Conservation (phyloP, 2,113 vertebrate species). For the Pongo pygmaeus region DNA sequence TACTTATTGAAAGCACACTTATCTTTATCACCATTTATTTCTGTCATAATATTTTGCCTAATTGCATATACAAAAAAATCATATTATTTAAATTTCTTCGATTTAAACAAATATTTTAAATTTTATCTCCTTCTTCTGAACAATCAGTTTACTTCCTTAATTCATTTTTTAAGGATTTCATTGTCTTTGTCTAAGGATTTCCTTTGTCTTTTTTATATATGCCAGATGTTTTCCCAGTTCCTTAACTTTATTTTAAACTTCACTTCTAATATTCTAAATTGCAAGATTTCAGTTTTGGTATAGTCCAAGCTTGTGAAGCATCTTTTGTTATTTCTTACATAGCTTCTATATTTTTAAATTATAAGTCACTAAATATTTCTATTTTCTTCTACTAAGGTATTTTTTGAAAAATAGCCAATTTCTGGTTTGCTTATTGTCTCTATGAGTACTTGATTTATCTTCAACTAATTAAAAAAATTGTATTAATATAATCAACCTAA, state of each 20-base stretch:
- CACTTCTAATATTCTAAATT: not conserved
- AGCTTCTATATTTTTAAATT: not conserved
- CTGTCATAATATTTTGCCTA: not conserved
- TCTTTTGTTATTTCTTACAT: not conserved
- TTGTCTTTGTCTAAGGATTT: not conserved
- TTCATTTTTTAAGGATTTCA: not conserved
- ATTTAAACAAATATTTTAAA: slow-evolving; percentile 17
- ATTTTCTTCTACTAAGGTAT: not conserved
- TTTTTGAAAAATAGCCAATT: not conserved
- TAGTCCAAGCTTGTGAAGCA: not conserved
- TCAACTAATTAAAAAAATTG: not conserved
- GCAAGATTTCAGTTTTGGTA: not conserved
- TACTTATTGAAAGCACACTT: not conserved
- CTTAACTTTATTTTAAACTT: not conserved
- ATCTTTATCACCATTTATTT: not conserved
- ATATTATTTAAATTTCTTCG: not conserved
- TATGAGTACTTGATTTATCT: not conserved
- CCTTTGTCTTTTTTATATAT: not conserved
- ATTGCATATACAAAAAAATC: not conserved
- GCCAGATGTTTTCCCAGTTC: not conserved
- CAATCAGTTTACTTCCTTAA: not conserved
- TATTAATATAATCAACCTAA: not conserved
- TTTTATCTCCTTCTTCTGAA: not conserved
- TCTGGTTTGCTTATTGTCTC: not conserved
- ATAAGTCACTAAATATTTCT: not conserved